Conservation (phyloP, 64 coral and sea anemone genomes). For the Montipora cactus region DNA sequence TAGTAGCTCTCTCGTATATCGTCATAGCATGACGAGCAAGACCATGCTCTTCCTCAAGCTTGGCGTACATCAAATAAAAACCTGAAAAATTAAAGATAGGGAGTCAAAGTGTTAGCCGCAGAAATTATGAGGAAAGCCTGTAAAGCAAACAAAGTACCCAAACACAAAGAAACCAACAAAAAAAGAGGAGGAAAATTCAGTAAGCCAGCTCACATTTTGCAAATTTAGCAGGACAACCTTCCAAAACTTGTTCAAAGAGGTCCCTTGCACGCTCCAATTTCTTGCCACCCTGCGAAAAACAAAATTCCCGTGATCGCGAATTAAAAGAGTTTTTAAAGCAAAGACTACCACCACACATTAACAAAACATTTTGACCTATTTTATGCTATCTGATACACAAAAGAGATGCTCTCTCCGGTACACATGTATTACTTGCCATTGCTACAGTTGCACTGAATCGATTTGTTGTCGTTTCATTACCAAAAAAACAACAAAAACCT, state of each 20-base stretch:
- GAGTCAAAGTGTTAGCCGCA: neutral
- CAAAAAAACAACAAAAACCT: too few species aligned
- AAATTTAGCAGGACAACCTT: constrained; percentile 97
- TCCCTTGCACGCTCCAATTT: constrained; percentile 94
- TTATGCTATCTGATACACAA: too few species aligned
- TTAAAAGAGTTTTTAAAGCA: neutral
- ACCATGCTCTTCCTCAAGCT: constrained; percentile 98
- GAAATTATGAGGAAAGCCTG: neutral
- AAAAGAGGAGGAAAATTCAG: neutral
- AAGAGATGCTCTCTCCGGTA: too few species aligned
- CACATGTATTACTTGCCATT: too few species aligned
- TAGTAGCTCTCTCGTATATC: constrained; percentile 94
- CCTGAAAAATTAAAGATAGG: constrained; percentile 15
- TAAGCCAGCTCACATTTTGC: constrained; percentile 67
- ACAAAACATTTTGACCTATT: neutral
- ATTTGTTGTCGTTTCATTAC: too few species aligned
- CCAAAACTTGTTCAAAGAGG: constrained; percentile 97
- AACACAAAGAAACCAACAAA: neutral
- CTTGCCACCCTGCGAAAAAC: constrained; percentile 73
- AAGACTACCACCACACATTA: neutral
- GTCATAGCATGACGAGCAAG: constrained; percentile 98
- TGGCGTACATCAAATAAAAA: constrained; percentile 95
- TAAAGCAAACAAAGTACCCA: neutral
- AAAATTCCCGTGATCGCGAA: too few species aligned
- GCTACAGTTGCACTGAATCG: too few species aligned